These are phyloP conservation scores for Cheilosia grossa DNA, from an alignment of 2,888 invertebrate genomes.

Conservation along the genomic window DNA sequence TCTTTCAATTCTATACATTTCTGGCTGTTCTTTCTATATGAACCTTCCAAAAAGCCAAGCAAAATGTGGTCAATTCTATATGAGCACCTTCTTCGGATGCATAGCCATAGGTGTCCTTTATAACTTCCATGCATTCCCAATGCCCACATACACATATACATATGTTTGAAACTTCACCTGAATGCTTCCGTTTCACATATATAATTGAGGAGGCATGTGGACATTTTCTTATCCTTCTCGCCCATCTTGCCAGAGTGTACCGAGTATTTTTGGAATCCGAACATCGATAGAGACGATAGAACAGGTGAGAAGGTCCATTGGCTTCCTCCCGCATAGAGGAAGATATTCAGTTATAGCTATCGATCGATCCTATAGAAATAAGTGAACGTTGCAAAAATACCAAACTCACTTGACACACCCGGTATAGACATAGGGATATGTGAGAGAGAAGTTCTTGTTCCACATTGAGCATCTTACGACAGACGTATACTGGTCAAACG, in stretches of 20 bases:
- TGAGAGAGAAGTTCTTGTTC: slow-evolving; percentile 45
- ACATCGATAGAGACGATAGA: slow-evolving; percentile 20
- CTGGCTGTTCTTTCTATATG: background rate
- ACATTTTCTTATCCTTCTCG: slow-evolving; percentile 22
- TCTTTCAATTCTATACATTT: slow-evolving; percentile 1
- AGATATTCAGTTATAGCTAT: slow-evolving; percentile 18
- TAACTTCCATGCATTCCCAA: slow-evolving; percentile 27
- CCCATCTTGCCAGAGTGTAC: background rate
- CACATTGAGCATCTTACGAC: slow-evolving; percentile 33
- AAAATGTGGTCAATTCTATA: slow-evolving; percentile 40
- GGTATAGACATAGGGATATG: slow-evolving; percentile 7
- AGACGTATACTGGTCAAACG: background rate
- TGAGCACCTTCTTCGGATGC: slow-evolving; percentile 3
- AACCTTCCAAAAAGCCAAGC: slow-evolving; percentile 16
- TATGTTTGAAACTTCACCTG: slow-evolving; percentile 9
- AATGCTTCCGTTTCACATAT: background rate
- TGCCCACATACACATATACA: background rate
- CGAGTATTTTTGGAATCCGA: slow-evolving; percentile 45
- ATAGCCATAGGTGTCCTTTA: slow-evolving; percentile 34
- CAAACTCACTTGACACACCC: slow-evolving; percentile 59
- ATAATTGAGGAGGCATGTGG: background rate
- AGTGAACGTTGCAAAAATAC: slow-evolving; percentile 58
- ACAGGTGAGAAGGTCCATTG: slow-evolving; percentile 43
- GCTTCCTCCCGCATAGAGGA: slow-evolving; percentile 8
- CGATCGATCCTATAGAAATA: slow-evolving; percentile 64